Conservation (phyloP, 2,888 invertebrate species). For the Belgica antarctica region DNA sequence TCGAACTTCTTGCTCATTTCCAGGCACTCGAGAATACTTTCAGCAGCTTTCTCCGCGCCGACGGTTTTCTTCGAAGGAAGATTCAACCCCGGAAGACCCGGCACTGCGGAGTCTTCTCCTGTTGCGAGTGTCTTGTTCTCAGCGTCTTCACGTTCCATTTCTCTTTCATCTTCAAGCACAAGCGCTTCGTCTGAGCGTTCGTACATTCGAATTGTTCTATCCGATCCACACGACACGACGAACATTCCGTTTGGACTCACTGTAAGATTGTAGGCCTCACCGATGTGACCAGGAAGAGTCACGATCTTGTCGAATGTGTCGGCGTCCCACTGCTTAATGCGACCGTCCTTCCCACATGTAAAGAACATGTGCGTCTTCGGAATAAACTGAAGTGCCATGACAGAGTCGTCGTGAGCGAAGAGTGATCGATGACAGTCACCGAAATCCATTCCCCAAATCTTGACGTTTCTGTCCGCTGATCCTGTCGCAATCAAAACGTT, state of each 20-base stretch:
- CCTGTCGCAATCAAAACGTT: slow-evolving; percentile 86
- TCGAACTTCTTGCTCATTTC: slow-evolving; percentile 65
- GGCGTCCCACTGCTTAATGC: slow-evolving; percentile 95
- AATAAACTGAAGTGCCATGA: slow-evolving; percentile 85
- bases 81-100: slow-evolving; percentile 62
- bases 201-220: slow-evolving; percentile 82
- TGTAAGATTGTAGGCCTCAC: slow-evolving; percentile 71
- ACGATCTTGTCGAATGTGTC: slow-evolving; percentile 87
- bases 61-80: slow-evolving; percentile 48
- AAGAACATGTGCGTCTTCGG: slow-evolving; percentile 91
- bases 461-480: slow-evolving; percentile 91
- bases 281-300: slow-evolving; percentile 82
- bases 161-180: slow-evolving; percentile 88
- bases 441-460: slow-evolving; percentile 98
- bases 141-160: slow-evolving; percentile 77
- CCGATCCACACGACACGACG: slow-evolving; percentile 78
- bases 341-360: slow-evolving; percentile 89
- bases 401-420: slow-evolving; percentile 94
- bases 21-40: slow-evolving; percentile 87
- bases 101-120: slow-evolving; percentile 67
- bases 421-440: slow-evolving; percentile 96
- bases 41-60: slow-evolving; percentile 63
- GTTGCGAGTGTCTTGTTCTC: slow-evolving; percentile 67
- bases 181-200: slow-evolving; percentile 83
- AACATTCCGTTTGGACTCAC: slow-evolving; percentile 80